These are phyloP conservation scores for Eutolmus rufibarbis DNA, from an alignment of 2,888 invertebrate genomes.

Conservation along the genomic window DNA sequence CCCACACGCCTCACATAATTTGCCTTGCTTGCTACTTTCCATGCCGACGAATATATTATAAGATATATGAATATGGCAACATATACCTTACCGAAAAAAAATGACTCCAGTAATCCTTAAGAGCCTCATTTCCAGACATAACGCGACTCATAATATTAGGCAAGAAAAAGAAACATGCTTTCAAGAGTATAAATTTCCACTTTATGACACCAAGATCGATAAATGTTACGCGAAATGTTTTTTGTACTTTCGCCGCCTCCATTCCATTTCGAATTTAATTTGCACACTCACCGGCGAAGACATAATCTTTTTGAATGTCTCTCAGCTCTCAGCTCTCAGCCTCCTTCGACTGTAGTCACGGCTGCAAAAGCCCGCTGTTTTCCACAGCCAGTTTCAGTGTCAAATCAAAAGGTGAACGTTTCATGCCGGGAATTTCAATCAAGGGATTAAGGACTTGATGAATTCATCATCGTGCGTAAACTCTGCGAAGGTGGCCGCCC, in stretches of 20 bases:
- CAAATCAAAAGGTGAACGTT: slow-evolving; percentile 22
- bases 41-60: background rate
- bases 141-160: background rate
- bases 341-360: background rate
- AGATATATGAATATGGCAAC: background rate
- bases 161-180: background rate
- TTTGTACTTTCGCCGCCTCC: background rate
- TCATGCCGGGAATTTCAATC: slow-evolving; percentile 35
- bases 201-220: background rate
- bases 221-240: background rate
- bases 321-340: background rate
- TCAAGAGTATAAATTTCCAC: slow-evolving; percentile 8
- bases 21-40: background rate
- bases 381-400: background rate
- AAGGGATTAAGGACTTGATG: slow-evolving; percentile 16
- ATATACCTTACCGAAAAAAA: background rate
- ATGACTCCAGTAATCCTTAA: background rate
- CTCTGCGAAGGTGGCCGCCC: background rate
- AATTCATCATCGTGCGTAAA: slow-evolving; percentile 11
- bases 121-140: background rate
- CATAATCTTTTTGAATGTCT: background rate
- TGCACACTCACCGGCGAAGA: background rate
- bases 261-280: background rate
- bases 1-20: background rate
- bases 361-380: background rate